phyloP scores from a whole-genome alignment of 1,140 invertebrate genomes.

The Samia ricini region DNA sequence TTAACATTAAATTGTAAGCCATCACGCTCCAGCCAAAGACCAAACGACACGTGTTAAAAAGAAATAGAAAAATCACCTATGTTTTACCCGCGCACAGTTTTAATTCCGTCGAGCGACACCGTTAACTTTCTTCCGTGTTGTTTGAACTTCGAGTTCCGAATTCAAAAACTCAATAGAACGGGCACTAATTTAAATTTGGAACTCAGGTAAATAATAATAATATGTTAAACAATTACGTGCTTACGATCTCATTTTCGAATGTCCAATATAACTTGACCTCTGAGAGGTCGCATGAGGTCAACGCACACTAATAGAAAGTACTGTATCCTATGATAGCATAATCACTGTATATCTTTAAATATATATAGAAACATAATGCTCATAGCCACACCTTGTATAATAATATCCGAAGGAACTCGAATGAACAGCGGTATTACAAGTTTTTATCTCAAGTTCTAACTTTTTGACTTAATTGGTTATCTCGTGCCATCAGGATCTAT shows the following conservation, averaged over 20 bases:
- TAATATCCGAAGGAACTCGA: background rate
- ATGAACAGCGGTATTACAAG: background rate
- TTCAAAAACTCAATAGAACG: background rate
- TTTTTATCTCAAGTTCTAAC: background rate
- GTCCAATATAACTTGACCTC: conserved; percentile 20
- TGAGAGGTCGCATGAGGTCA: background rate
- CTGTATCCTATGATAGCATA: background rate
- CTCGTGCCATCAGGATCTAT: background rate
- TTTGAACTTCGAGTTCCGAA: conserved; percentile 1
- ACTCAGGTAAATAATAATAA: background rate
- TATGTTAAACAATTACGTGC: conserved; percentile 15
- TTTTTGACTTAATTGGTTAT: background rate
- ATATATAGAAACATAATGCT: background rate
- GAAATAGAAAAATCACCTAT: no score
- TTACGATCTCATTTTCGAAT: conserved; percentile 51
- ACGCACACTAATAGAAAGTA: background rate
- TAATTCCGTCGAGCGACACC: background rate
- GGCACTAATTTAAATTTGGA: conserved; percentile 1
- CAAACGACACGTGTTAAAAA: no score
- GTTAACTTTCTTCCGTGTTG: background rate
- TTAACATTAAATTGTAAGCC: no score
- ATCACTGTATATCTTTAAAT: no score
- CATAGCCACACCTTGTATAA: background rate
- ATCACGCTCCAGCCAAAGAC: no score
- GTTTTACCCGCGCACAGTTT: no score